Evolutionary conservation across 2,113 vertebrate genomes (phyloP).

Genomic region (Vidua chalybeata): DNA sequence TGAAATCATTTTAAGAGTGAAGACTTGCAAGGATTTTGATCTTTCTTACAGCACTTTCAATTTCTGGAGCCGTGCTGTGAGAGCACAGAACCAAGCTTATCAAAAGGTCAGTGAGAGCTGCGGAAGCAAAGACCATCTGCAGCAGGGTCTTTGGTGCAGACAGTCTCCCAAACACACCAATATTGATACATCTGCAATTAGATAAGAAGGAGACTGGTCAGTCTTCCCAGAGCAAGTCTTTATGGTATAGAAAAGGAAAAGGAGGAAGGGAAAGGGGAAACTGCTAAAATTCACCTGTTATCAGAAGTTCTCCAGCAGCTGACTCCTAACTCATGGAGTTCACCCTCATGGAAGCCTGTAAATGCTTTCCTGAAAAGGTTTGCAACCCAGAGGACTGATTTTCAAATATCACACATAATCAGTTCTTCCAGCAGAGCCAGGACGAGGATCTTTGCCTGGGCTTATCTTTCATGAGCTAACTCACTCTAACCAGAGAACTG

Average conservation of each 20-base stretch:
- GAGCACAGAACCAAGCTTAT: neutral
- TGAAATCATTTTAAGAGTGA: neutral
- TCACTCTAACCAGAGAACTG: neutral
- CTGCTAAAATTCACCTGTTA: neutral
- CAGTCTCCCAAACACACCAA: neutral
- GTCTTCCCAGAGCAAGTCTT: neutral
- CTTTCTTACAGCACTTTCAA: neutral
- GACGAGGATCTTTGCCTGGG: neutral
- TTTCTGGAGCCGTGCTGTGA: neutral
- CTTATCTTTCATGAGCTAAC: neutral
- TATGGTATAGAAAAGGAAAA: neutral
- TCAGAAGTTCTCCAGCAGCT: neutral
- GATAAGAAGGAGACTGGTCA: neutral
- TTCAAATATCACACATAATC: neutral
- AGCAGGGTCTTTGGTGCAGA: neutral
- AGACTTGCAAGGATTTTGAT: neutral
- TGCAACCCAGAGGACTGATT: neutral
- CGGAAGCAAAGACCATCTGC: neutral
- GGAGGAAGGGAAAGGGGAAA: neutral
- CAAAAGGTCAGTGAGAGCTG: neutral
- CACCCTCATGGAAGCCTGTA: neutral
- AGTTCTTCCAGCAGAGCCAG: neutral
- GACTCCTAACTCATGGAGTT: neutral
- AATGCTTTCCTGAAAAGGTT: neutral
- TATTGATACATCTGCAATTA: neutral